These are phyloP conservation scores for Eulacestoma nigropectus DNA, from an alignment of 2,113 vertebrate genomes.

Conservation along the genomic window DNA sequence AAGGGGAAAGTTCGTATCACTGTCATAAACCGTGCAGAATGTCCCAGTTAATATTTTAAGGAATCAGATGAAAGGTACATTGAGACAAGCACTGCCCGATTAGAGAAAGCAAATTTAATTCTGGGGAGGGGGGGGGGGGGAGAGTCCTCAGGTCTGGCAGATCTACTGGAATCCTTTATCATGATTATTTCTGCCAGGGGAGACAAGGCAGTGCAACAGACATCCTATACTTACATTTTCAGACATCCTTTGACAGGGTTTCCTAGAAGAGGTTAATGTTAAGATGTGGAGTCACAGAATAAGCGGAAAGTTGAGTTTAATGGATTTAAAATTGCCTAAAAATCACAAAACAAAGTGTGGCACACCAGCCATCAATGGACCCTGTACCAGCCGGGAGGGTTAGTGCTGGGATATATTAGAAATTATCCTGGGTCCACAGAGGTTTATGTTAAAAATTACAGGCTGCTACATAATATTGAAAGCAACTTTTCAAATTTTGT, in stretches of 20 bases:
- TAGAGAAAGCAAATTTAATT: background rate
- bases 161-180: background rate
- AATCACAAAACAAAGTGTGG: background rate
- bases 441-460: conserved; percentile 13
- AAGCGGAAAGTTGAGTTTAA: conserved; percentile 32
- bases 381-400: background rate
- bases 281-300: background rate
- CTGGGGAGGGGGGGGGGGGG: rapidly evolving
- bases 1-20: background rate
- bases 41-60: background rate
- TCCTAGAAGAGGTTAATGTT: conserved; percentile 14
- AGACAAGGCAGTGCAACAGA: background rate
- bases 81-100: background rate
- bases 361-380: background rate
- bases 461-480: background rate
- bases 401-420: background rate
- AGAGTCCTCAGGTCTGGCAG: background rate
- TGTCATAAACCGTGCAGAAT: background rate
- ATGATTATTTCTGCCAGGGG: background rate
- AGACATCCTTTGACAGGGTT: conserved; percentile 9
- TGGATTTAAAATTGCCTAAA: conserved; percentile 31
- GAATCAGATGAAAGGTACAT: background rate
- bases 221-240: conserved; percentile 12
- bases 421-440: background rate
- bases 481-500: background rate